These are phyloP conservation scores for Chaetogeoica ovagalla DNA, from an alignment of 2,888 invertebrate genomes.

Conservation along the genomic window DNA sequence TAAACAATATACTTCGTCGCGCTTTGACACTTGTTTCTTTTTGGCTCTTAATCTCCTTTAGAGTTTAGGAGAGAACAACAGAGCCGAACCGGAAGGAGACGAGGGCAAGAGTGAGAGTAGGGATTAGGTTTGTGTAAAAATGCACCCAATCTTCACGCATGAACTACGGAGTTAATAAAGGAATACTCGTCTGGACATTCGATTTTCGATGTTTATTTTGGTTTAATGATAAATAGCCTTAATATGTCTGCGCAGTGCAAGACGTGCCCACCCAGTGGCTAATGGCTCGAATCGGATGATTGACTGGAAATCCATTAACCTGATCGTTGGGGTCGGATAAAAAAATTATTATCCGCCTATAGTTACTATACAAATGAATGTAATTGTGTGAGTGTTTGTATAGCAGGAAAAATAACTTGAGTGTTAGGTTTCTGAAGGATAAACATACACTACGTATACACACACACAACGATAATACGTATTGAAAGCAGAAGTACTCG, in stretches of 20 bases:
- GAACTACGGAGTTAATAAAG: slow-evolving; percentile 32
- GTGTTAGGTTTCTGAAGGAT: slow-evolving; percentile 38
- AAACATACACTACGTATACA: background rate
- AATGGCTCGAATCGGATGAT: slow-evolving; percentile 50
- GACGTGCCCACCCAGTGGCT: slow-evolving; percentile 38
- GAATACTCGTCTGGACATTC: slow-evolving; percentile 31
- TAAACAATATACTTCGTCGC: slow-evolving; percentile 11
- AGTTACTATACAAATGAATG: background rate
- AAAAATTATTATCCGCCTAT: slow-evolving; percentile 10
- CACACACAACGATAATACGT: background rate
- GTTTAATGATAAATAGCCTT: slow-evolving; percentile 34
- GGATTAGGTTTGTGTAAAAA: slow-evolving; percentile 32
- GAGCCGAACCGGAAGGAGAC: slow-evolving; percentile 26
- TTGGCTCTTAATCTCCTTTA: slow-evolving; percentile 39
- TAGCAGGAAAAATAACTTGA: background rate
- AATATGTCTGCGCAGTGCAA: background rate
- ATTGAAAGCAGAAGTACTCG: background rate
- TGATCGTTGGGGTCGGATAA: slow-evolving; percentile 39
- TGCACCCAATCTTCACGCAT: slow-evolving; percentile 48
- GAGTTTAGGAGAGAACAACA: background rate
- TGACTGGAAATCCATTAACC: slow-evolving; percentile 50
- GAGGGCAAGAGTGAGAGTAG: background rate
- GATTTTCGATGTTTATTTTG: slow-evolving; percentile 35
- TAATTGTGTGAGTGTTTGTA: slow-evolving; percentile 10
- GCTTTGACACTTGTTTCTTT: slow-evolving; percentile 45